Evolutionary conservation across 2,888 invertebrate species (phyloP), one percentile per base, ranked within the genome.

Genomic region (Chrysolina americana): DNA sequence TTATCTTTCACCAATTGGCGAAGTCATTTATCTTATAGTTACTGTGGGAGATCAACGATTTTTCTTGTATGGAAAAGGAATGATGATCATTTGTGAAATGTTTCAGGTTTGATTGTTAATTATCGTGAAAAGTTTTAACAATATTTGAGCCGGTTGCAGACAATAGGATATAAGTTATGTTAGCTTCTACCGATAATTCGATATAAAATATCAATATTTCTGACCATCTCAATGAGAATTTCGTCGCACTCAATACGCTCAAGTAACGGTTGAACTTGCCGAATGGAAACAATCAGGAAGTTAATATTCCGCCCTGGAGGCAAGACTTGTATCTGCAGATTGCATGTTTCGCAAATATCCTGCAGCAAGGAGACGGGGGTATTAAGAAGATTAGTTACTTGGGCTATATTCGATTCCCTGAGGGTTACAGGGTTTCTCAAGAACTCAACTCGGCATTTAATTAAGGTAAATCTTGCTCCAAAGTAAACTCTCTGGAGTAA

Each of bases 381-480:
- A 28, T 41, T 0, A 68, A 68, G 53, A n/a, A 68, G 68, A 68
- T 68, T 68, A 68, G 53, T 68, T 68, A 68, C 68, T 53, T 53
- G 68, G 41, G 68, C 41, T 56, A 48, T 41, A n/a, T 56, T 68
- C 41, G 21, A 68, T 68, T 68, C 68, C 68, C 50, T 53, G 21
- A 50, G 68, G 68, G 68, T 41, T 19, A 11, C 36, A 68, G 21
- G 68, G 56, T 68, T 68, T 68, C 53, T 56, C 68, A 68, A 50
- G 68, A 68, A 41, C 41, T 68, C 68, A 36, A 68, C 68, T 68
- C 28, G 36, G 53, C 19, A 56, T 68, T 68, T 68, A 68, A 68
- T 68, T 68, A 41, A 50, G 68, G 68, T 53, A 41, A 41, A 44
- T 59, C 59, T 59, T 59, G 28, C 36, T 59, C 28, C n/a, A n/a